Base-by-base conservation (phyloP, 2,113 vertebrate species). In the Ploceus nigricollis region DNA sequence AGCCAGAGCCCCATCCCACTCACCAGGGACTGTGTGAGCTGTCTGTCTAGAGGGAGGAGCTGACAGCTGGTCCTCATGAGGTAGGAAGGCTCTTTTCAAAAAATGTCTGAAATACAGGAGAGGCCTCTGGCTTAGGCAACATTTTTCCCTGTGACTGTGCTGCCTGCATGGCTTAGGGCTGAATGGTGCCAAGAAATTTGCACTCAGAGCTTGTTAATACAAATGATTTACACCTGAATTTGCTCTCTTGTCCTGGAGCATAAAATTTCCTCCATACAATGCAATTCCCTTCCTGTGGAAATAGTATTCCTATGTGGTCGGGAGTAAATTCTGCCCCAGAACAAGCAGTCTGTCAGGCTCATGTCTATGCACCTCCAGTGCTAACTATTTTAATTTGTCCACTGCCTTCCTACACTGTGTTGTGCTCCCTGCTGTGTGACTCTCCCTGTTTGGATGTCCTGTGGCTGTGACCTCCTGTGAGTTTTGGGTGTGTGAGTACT, bases 161-260 rank as follows among this genome's bases (percentile, higher is more conserved):
- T 93, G 85, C 61, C 61, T 90, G 17, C 6, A 31, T 73, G 79
- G 75, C 88, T 92, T 65, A 27, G 50, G 92, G 96, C 79, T 77
- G 66, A 86, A 31, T 50, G 85, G 45, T 1, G 27, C 76, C 10
- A 15, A 91, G 94, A 91, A 92, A 60, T 64, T 64, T 58, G 56
- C 80, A 53, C 48, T 56, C 44, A 9, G 83, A 80, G 83, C 82
- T 93, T 89, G 82, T 93, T 89, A 66, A 44, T 89, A 93, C 80
- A 89, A 94, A 95, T 88, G n/a, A 65, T 90, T 95, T 96, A 88
- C 79, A 92, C 85, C 68, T 88, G 90, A 90, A 40, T 94, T 92
- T 66, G 61, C 79, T 92, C 63, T 72, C 75, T 79, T 93, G 94
- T 92, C 90, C 90, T 58, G 82, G 35, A 94, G 92, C 54, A 1